Conservation (phyloP, 2,797 vertebrate genomes). For the Remorina albescens region DNA sequence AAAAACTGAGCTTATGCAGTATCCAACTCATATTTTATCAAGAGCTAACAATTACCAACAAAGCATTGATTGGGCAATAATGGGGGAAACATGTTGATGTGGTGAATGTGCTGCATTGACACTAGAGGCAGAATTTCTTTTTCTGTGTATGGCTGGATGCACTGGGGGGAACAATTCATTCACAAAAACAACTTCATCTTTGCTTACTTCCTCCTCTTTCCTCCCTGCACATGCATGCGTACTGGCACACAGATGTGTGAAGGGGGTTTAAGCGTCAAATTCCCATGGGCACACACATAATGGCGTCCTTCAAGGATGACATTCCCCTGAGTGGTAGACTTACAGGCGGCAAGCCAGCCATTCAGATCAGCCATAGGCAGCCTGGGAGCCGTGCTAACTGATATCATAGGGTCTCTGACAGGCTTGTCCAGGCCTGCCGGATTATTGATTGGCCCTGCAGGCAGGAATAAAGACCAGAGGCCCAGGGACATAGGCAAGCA, state of each 20-base stretch:
- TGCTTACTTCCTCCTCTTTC: neutral
- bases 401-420: constrained; percentile 52
- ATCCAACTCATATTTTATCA: constrained; percentile 30
- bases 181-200: neutral
- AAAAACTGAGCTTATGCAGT: constrained; percentile 25
- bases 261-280: constrained; percentile 37
- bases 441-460: constrained; percentile 51
- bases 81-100: neutral
- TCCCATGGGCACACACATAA: constrained; percentile 53
- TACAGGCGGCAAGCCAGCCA: neutral
- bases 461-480: constrained; percentile 28
- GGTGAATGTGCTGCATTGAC: neutral
- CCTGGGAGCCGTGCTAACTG: constrained; percentile 44
- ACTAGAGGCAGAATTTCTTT: neutral
- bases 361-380: neutral
- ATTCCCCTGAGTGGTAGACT: constrained; percentile 54
- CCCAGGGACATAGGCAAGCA: neutral
- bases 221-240: constrained; percentile 5
- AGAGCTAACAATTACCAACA: constrained; percentile 17
- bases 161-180: neutral
- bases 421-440: constrained; percentile 12
- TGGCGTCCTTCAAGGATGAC: constrained; percentile 71
- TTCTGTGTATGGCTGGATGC: neutral
- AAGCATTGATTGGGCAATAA: constrained; percentile 25
- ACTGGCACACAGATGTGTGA: constrained; percentile 6